Conservation (phyloP, 2,888 invertebrate genomes). For the Dorcus parallelipipedus region DNA sequence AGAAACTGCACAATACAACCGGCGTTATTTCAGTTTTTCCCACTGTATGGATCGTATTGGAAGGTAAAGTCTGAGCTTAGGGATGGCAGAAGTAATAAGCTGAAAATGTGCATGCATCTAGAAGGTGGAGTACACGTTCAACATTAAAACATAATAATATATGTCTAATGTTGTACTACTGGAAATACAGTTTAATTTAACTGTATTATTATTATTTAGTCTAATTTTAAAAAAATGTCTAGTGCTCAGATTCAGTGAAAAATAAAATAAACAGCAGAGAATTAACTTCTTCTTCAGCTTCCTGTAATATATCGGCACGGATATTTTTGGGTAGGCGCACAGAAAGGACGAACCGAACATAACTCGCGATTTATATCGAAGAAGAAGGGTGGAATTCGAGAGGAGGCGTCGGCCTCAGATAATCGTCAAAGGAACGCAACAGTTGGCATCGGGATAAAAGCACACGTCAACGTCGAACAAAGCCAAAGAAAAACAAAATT, state of each 20-base stretch:
- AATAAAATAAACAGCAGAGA: no score
- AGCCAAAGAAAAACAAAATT: slow-evolving; percentile 19
- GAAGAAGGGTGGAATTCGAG: no score
- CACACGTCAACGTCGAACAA: slow-evolving; percentile 19
- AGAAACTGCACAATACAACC: slow-evolving; percentile 15
- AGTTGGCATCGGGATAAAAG: slow-evolving; percentile 20
- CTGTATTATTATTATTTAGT: no score
- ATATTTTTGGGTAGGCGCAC: no score
- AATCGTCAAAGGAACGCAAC: slow-evolving; percentile 9
- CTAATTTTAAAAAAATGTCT: no score
- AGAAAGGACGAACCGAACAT: no score
- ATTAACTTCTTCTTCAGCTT: no score
- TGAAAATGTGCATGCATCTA: slow-evolving; percentile 6
- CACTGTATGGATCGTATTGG: slow-evolving; percentile 16
- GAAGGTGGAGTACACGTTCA: slow-evolving; percentile 12
- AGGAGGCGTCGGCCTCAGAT: background rate
- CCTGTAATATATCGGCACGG: no score
- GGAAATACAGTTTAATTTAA: no score
- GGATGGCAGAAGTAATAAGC: slow-evolving; percentile 6
- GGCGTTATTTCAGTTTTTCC: slow-evolving; percentile 10
- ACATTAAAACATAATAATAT: background rate
- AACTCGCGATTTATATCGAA: no score
- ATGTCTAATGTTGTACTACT: no score
- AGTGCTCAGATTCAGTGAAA: no score
- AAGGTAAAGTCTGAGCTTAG: slow-evolving; percentile 13